Evolutionary conservation across 2,113 vertebrate species (phyloP), one percentile per base, ranked within the genome.

Genomic region (Thryonomys swinderianus): DNA sequence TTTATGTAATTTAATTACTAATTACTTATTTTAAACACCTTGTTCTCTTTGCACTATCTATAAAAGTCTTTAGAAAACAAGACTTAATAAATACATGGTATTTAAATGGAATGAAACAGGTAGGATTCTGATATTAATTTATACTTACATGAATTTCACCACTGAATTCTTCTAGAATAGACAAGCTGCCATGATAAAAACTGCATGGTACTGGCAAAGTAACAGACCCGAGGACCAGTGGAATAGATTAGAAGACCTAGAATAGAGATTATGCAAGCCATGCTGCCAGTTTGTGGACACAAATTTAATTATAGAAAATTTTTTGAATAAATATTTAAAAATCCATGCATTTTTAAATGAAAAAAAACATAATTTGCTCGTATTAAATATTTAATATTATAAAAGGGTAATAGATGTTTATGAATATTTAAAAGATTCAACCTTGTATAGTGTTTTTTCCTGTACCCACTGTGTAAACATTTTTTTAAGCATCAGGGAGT

Each of bases 21-120:
- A 95, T 91, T 93, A 92, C 37, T 91, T 30, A 71, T 93, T 94
- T 87, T 84, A 96, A 94, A 94, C 48, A 95, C 62, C 62, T 91
- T 20, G 11, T 23, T 96, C n/a, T 27, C 42, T 95, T 96, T 94
- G n/a, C 34, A 80, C 11, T 53, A 17, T 84, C 30, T 84, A n/a
- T 92, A 74, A 79, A 84, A 90, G 25, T 62, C 27, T 90, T 87
- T 34, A 86, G 27, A 53, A 81, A 94, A 45, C 74, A 87, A 88
- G 14, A 92, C 40, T 79, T 66, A 85, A 66, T 79, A 51, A 6
- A 30, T n/a, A 6, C 20, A 42, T 94, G 20, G 18, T 93, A 8
- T 25, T 91, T 64, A 93, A 88, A 62, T 91, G n/a, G 13, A 88
- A 1, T 85, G n/a, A 64, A 85, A 37, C n/a, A 30, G 61, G 7